phyloP scores from a whole-genome alignment of 2,113 vertebrate species.

The Tyto alba region DNA sequence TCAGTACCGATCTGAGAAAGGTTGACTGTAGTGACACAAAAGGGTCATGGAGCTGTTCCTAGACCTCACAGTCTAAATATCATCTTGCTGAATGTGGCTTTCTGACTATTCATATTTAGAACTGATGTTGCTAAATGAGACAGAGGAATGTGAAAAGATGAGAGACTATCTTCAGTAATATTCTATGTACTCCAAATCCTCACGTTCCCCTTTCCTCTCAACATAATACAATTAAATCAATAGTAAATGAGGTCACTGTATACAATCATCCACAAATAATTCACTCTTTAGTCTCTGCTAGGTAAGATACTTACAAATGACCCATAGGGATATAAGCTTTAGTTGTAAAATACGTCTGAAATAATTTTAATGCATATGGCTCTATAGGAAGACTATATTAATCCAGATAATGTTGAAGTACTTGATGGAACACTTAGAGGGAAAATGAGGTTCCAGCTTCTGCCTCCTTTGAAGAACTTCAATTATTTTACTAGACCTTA shows the following conservation, averaged over 20 bases:
- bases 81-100: background rate
- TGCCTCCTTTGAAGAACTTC: background rate
- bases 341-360: background rate
- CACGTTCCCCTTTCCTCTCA: background rate
- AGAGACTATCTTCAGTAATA: background rate
- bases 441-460: background rate
- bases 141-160: background rate
- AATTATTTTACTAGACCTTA: background rate
- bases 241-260: accelerated
- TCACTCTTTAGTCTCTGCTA: background rate
- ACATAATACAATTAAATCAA: background rate
- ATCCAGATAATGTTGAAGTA: background rate
- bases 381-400: background rate
- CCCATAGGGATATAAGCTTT: background rate
- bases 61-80: background rate
- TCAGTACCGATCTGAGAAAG: background rate
- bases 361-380: background rate
- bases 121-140: background rate
- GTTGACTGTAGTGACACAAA: background rate
- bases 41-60: background rate
- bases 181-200: background rate
- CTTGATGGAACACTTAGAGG: background rate
- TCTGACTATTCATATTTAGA: background rate
- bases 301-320: background rate
- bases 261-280: background rate